Base-by-base conservation (phyloP, 2,113 vertebrate species). In the Merops nubicus region DNA sequence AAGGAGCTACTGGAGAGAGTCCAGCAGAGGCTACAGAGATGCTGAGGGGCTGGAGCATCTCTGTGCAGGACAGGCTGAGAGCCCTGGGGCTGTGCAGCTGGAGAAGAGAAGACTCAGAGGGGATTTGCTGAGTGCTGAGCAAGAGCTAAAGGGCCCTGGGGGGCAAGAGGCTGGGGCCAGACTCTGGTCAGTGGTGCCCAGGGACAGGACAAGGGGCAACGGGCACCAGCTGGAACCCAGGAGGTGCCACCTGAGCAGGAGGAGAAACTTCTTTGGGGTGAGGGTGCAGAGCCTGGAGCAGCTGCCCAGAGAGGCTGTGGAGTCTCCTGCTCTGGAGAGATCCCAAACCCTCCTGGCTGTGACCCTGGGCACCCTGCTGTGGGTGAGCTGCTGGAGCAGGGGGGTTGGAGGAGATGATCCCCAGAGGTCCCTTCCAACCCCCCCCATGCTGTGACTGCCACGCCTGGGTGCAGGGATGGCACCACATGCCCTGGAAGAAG, bases 391-490 rank as follows among this genome's bases (percentile, higher is more conserved):
- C 26, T 63, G 26, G 36, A 40, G 62, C 22, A 60, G n/a, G n/a
- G 57, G 14, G 57, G n/a, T 36, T 25, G 33, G 19, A n/a, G 33
- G 21, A n/a, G n/a, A 25, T 60, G 22, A 60, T 40, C 40, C 20
- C 20, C 33, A 57, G 40, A 64, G 40, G 17, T 64, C 62, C 38
- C 40, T 64, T 64, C 62, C 40, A 31, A 60, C 11, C 28, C 40
- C 8, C 28, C 31, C 62, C 38, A 21, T 64, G 62, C 62, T 64
- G 50, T 11, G 88, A 31, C 17, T 62, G n/a, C 22, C 5, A 3
- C 40, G 50, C 40, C 5, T 0, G 1, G 72, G 50, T 38, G 25
- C 31, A 13, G 57, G 34, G 3, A 16, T 0, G 18, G 45, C 10
- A 10, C 56, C 1, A 0, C 6, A 1, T 2, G 17, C 25, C 68